Base-by-base conservation (phyloP, 2,113 vertebrate species). In the Nymphicus hollandicus region DNA sequence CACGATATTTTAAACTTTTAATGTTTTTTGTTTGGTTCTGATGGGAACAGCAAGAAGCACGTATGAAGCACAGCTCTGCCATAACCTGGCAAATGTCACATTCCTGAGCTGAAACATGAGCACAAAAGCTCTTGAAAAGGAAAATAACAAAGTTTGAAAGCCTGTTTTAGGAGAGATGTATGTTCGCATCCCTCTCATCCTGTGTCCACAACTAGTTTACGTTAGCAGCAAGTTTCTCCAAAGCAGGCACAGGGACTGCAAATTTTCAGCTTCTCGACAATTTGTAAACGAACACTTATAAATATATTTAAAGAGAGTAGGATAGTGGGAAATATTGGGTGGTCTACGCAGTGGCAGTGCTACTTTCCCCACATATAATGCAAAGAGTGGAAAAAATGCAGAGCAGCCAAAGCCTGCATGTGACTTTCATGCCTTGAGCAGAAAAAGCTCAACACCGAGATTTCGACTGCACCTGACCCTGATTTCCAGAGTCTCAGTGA, bases 351-450 rank as follows among this genome's bases (percentile, higher is more conserved):
- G 25, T 20, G 37, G 29, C 56, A 74, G 27, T 17, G 24, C 63
- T 41, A 8, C 20, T 60, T 41, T 58, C 18, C 28, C 28, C 49
- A 25, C 28, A 6, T 22, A 0, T 5, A 20, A 11, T 0, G 0
- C 11, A 39, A 20, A 35, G 23, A 46, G 3, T 33, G 17, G 23
- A 37, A 41, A 73, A 0, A 4, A 25, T 2, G 5, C 5, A 2
- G 28, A n/a, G 60, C 58, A 23, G 63, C 31, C 64, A 70, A 80
- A 70, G 15, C 47, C 58, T 7, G 17, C 0, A 0, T 3, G 47
- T 0, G 0, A 9, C 60, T 49, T 41, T 29, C 22, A 16, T 1
- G 1, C n/a, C 22, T 18, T 35, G 4, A 31, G 13, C 7, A 79
- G 13, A 19, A 37, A 41, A 74, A n/a, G 16, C 12, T 79, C 85